Base-by-base conservation (phyloP, 2,113 vertebrate genomes). In the Centropus unirufus region DNA sequence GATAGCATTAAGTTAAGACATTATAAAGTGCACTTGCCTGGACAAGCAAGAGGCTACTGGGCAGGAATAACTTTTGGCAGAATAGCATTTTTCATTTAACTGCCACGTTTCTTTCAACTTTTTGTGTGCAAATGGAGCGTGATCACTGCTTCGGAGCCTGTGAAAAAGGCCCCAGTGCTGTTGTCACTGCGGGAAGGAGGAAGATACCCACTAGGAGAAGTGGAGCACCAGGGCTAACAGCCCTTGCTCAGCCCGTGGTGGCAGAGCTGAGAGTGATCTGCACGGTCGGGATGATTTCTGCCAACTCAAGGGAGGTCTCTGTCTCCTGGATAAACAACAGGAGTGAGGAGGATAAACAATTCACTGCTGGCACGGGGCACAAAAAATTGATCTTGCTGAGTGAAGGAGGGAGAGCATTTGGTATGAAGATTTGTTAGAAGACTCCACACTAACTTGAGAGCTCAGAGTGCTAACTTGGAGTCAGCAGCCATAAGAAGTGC, bases 141-240 rank as follows among this genome's bases (percentile, higher is more conserved):
- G 68, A 87, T 32, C 36, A 1, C 51, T 14, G 78, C 83, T 70
- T 30, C 46, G 49, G 79, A 29, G n/a, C 42, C 51, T 67, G 73
- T 80, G 67, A 66, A 72, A 83, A 80, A 63, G 0, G 46, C 76
- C 62, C 51, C 59, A 23, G 87, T 1, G 73, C 70, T 27, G 11
- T 1, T 58, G 68, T 14, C 83, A 16, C 61, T 2, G 11, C 2
- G 20, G 68, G 59, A 68, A 92, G 76, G 59, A 57, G 36, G 47
- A 70, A 78, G 76, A 77, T 8, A 44, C 0, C 19, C 6, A 1
- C 2, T 4, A 22, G 0, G 19, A 87, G 42, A 83, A 80, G n/a
- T 1, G 30, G 16, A 61, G 24, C 3, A 3, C 22, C 36, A 42
- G 51, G 0, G 7, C 5, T 27, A 82, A 77, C 23, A 42, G 47